Percentiles rank a stretch among this genome's conserved stretches.
Conservation (phyloP, 2,113 vertebrate species). For the Gobio gobio region DNA sequence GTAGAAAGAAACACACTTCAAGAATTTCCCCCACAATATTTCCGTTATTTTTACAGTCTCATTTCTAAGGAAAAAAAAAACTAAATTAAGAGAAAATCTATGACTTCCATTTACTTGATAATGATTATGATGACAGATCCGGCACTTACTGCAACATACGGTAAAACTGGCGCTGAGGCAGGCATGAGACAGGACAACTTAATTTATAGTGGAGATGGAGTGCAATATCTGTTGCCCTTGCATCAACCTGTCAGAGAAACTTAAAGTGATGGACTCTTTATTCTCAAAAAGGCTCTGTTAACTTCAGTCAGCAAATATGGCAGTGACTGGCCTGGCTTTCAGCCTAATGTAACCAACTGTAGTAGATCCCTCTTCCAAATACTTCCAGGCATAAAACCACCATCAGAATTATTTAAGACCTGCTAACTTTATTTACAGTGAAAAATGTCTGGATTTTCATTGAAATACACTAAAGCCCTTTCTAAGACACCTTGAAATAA, state of each 20-base stretch:
- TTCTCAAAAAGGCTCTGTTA: slow-evolving; percentile 44
- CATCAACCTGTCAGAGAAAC: slow-evolving; percentile 31
- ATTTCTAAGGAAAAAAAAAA: neutral
- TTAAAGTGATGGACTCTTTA: slow-evolving; percentile 31
- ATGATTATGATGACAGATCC: slow-evolving; percentile 8
- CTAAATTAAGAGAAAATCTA: slow-evolving; percentile 1
- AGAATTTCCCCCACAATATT: neutral
- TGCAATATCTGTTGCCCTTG: slow-evolving; percentile 27
- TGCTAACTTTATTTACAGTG: neutral
- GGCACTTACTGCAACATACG: neutral
- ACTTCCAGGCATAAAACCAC: neutral
- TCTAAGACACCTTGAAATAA: neutral
- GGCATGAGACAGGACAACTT: slow-evolving; percentile 1
- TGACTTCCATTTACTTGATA: neutral
- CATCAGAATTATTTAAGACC: slow-evolving; percentile 6
- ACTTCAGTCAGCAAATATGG: slow-evolving; percentile 40
- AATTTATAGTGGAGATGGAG: slow-evolving; percentile 13
- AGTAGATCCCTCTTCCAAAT: slow-evolving; percentile 4
- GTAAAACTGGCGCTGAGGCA: neutral
- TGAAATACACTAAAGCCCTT: neutral
- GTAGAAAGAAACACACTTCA: neutral
- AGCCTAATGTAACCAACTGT: slow-evolving; percentile 24
- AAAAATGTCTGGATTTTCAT: neutral
- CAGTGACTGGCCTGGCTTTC: slow-evolving; percentile 30
- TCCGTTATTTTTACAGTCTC: neutral